Conservation (phyloP, 2,888 invertebrate species). For the Nemoura dubitans region DNA sequence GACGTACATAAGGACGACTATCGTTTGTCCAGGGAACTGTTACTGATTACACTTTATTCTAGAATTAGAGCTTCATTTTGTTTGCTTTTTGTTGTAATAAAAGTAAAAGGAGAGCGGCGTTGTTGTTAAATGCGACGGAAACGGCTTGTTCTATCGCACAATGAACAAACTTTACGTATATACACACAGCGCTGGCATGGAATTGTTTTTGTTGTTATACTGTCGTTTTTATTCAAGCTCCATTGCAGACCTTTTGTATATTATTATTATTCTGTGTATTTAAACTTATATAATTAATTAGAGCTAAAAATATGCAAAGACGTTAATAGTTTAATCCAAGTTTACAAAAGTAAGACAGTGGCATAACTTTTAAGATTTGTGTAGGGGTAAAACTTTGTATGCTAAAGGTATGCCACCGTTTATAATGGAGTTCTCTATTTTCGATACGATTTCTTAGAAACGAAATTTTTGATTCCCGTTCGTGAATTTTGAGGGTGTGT, state of each 20-base stretch:
- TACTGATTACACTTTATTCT: constrained; percentile 5
- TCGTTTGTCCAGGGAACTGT: background rate
- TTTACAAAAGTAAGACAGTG: background rate
- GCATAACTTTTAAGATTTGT: constrained; percentile 13
- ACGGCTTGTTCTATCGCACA: background rate
- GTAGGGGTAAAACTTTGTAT: background rate
- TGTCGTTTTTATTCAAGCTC: background rate
- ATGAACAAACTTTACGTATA: background rate
- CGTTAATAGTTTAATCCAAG: background rate
- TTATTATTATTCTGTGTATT: background rate
- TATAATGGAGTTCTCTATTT: too few species aligned
- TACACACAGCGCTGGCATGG: background rate
- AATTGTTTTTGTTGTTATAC: background rate
- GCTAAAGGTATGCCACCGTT: too few species aligned
- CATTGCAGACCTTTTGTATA: background rate
- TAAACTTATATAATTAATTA: background rate
- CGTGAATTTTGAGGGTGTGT: too few species aligned
- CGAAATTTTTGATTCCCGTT: too few species aligned
- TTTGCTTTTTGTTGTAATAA: background rate
- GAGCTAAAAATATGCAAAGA: background rate
- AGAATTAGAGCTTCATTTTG: background rate
- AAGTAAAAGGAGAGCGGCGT: background rate
- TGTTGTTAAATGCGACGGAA: constrained; percentile 4
- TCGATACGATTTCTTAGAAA: too few species aligned
- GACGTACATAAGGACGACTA: background rate